These are phyloP conservation scores for Garrulus glandarius DNA, from an alignment of 2,797 vertebrate genomes.

Conservation along the genomic window DNA sequence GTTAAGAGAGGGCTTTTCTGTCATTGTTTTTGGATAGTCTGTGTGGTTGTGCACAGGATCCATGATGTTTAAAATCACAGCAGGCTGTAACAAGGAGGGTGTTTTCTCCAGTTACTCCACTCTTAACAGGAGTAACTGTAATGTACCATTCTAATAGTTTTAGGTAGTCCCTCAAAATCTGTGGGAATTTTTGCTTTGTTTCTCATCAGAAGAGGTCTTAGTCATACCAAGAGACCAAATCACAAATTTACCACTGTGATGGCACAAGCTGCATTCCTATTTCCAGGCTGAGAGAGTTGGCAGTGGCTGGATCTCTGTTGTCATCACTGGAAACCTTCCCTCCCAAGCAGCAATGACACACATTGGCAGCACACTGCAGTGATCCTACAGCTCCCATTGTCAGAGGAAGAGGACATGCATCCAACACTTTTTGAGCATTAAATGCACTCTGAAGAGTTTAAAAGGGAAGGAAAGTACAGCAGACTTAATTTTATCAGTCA, in stretches of 20 bases:
- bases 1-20: neutral
- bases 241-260: neutral
- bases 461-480: neutral
- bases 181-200: neutral
- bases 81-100: neutral
- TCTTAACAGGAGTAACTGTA: neutral
- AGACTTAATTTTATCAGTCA: neutral
- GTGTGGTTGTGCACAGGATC: neutral
- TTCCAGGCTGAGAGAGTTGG: neutral
- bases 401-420: neutral
- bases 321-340: conserved; percentile 19
- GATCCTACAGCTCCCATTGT: neutral
- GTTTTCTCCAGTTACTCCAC: neutral
- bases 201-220: neutral
- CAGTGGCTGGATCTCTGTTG: conserved; percentile 20
- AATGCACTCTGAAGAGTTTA: neutral
- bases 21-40: neutral
- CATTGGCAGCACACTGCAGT: neutral
- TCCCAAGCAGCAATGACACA: neutral
- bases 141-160: neutral
- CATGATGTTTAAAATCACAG: neutral
- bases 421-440: neutral
- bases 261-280: neutral
- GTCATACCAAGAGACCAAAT: neutral
- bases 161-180: neutral